Base-by-base conservation (phyloP, 37 sponge, comb jelly and placozoan genomes). In the Bolinopsis microptera region DNA sequence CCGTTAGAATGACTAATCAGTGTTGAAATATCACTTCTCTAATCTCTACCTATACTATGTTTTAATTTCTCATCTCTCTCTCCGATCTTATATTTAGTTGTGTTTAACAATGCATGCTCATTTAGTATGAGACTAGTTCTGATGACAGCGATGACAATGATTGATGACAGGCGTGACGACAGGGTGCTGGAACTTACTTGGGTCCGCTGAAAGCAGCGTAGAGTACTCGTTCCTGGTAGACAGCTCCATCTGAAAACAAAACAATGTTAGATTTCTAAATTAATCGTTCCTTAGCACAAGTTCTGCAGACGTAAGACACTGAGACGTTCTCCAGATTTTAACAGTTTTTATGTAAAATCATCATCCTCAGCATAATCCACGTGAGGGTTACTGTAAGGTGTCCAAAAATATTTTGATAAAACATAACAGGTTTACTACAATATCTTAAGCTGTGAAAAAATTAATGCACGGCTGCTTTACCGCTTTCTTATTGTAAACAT, bases 181-280 rank as follows among this genome's bases (percentile, higher is more conserved):
- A 48, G 9, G 9, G 36, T 5, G 37, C 34, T 77, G 80, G 22
- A 32, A 86, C 90, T 86, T 34, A 86, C 90, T 86, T 86, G 16
- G 90, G 90, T 26, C 90, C 90, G 35, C 90, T 86, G 90, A 86
- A 86, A 24, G 90, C n/a, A n/a, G 90, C 90, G 35, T 86, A 86
- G 30, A 86, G 35, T 27, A 86, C 61, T 38, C 90, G 38, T 0
- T 86, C 90, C 39, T 27, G 24, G 61, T 41, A 86, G 32, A 39
- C 48, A 13, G 90, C 90, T 39, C 90, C 90, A 86, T 86, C 90
- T 86, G 90, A 86, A 86, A 32, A 16, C 26, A 72, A 23, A 28
- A 28, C 3, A 13, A 67, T 22, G 68, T 67, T 18, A 67, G 68
- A 67, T n/a, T n/a, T n/a, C n/a, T n/a, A n/a, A n/a, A n/a, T n/a